Conservation (phyloP, 1,140 invertebrate species). For the Zaprionus gabonicus region DNA sequence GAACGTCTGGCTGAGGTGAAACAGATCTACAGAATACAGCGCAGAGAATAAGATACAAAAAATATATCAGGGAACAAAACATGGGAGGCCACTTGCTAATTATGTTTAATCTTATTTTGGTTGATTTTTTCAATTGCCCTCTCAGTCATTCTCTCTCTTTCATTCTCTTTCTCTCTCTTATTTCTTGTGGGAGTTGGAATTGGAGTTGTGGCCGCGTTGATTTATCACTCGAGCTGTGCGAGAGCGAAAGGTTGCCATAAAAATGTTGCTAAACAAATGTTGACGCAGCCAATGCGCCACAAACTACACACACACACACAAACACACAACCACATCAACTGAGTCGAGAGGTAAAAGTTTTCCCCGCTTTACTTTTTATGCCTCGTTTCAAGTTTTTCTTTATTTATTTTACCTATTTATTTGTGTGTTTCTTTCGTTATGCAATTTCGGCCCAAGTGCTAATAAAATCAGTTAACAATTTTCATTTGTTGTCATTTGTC, state of each 20-base stretch:
- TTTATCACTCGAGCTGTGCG: conserved; percentile 65
- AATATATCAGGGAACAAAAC: not conserved
- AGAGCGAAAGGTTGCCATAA: conserved; percentile 70
- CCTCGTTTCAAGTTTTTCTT: conserved; percentile 20
- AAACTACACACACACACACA: not conserved
- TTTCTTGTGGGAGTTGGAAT: conserved; percentile 35
- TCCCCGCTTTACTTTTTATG: conserved; percentile 41
- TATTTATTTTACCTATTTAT: conserved; percentile 3
- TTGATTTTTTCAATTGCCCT: not conserved
- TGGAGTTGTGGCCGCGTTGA: conserved; percentile 45
- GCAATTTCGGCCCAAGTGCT: conserved; percentile 65
- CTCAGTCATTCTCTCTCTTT: not conserved
- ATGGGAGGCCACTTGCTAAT: conserved; percentile 14
- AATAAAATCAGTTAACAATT: conserved; percentile 64
- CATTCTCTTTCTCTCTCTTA: not conserved
- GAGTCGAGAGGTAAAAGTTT: conserved; percentile 52
- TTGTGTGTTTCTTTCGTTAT: conserved; percentile 46
- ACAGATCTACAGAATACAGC: no score
- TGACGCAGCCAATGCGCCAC: conserved; percentile 39
- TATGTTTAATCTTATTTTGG: conserved; percentile 40
- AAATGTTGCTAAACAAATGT: conserved; percentile 69
- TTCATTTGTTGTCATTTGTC: conserved; percentile 62
- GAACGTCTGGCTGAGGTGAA: no score
- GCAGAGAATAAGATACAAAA: not conserved
- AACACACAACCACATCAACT: not conserved